A percentile compares a stretch with the other conserved stretches of the same genome.
Conservation (phyloP, 2,113 vertebrate species). For the Peromyscus maniculatus region DNA sequence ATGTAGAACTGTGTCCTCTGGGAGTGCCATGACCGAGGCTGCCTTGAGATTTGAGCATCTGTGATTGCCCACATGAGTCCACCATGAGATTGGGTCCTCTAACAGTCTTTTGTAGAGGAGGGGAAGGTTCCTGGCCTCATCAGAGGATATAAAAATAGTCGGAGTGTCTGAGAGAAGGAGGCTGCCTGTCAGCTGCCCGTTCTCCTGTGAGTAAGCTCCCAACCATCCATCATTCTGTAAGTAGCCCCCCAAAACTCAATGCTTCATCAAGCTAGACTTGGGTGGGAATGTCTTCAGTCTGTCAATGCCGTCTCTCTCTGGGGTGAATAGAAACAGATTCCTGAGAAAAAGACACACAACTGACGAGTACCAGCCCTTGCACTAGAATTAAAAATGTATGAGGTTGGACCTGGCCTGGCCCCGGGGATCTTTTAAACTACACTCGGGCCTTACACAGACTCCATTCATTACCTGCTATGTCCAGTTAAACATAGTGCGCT, state of each 20-base stretch:
- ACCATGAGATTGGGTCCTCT: not conserved
- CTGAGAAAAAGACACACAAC: not conserved
- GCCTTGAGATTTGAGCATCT: not conserved
- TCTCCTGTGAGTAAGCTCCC: not conserved
- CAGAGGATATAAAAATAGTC: not conserved
- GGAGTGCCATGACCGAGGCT: not conserved
- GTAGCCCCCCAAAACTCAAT: not conserved
- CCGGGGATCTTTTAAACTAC: not conserved
- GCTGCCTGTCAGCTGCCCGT: not conserved
- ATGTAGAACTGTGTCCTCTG: not conserved
- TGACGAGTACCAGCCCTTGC: not conserved
- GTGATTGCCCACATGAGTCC: not conserved
- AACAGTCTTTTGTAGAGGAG: not conserved
- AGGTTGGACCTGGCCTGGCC: not conserved
- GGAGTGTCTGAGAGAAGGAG: too few relatives aligned
- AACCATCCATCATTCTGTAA: not conserved
- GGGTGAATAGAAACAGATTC: not conserved
- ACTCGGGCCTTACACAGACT: too few relatives aligned
- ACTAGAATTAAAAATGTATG: not conserved
- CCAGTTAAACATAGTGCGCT: not conserved
- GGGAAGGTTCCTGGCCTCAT: not conserved
- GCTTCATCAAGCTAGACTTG: not conserved
- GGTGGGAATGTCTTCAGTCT: not conserved
- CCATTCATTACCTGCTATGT: not conserved
- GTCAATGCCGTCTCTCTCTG: not conserved